These are phyloP conservation scores for Boloria selene DNA, from an alignment of 2,888 invertebrate genomes.

Conservation along the genomic window DNA sequence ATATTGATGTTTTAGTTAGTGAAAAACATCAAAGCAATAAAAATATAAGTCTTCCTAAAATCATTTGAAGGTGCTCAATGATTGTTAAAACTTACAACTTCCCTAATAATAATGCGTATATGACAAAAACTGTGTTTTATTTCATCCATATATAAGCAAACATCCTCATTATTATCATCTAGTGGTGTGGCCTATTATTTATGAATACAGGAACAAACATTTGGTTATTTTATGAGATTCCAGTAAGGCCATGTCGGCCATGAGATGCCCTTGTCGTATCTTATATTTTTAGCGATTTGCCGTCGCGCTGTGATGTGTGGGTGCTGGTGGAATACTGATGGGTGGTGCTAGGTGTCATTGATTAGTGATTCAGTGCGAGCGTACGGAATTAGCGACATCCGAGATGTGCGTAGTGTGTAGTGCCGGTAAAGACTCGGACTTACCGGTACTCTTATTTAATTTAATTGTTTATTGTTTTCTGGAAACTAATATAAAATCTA, in stretches of 20 bases:
- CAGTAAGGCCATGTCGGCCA: constrained; percentile 68
- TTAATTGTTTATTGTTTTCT: too few species aligned
- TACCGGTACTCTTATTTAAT: too few species aligned
- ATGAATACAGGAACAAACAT: constrained; percentile 57
- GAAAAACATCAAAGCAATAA: not conserved
- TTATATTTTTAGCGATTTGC: constrained; percentile 79
- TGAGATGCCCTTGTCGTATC: constrained; percentile 69
- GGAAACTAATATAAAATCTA: too few species aligned
- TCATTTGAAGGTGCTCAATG: constrained; percentile 25
- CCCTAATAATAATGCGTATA: constrained; percentile 18
- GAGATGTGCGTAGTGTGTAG: constrained; percentile 56
- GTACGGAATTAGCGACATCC: constrained; percentile 77
- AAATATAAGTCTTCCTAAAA: constrained; percentile 22
- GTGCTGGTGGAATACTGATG: constrained; percentile 72
- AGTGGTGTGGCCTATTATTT: constrained; percentile 27
- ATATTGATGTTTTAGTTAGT: too few species aligned
- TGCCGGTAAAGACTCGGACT: constrained; percentile 24
- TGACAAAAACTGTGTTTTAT: constrained; percentile 11
- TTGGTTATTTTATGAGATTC: constrained; percentile 65
- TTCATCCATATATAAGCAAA: too few species aligned
- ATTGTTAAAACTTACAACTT: constrained; percentile 24
- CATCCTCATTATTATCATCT: not conserved
- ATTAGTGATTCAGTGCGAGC: constrained; percentile 72
- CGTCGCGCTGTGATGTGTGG: constrained; percentile 52
- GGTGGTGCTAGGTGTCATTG: constrained; percentile 46